These are phyloP conservation scores for Morinoia aosen DNA, from an alignment of 2,888 invertebrate genomes.

Conservation along the genomic window DNA sequence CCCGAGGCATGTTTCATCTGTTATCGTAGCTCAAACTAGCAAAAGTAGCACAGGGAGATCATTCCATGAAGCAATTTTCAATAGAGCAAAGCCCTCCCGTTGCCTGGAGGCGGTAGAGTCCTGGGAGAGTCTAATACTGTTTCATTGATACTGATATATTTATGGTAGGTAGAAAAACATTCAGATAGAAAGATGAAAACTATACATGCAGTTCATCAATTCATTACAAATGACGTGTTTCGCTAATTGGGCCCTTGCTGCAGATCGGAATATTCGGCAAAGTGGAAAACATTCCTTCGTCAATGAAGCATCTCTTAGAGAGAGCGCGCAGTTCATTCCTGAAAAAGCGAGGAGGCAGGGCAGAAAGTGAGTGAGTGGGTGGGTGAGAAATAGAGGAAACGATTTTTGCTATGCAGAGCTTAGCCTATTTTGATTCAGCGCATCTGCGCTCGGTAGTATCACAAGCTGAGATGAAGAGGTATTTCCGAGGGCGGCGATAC, in stretches of 20 bases:
- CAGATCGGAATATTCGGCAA: background rate
- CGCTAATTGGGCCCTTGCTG: background rate
- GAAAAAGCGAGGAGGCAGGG: background rate
- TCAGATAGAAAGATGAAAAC: constrained; percentile 2
- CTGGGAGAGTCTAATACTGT: background rate
- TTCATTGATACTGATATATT: background rate
- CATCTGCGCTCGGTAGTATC: background rate
- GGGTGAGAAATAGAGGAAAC: background rate
- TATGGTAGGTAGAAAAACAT: background rate
- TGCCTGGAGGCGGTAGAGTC: background rate
- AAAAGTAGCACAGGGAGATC: background rate
- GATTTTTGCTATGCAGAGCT: background rate
- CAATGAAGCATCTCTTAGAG: background rate
- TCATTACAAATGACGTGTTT: background rate
- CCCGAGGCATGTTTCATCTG: background rate
- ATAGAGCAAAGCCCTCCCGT: background rate
- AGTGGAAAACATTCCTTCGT: background rate
- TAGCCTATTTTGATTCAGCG: background rate
- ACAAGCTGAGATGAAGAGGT: background rate
- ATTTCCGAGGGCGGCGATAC: too few relatives aligned
- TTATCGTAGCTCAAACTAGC: background rate
- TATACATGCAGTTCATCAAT: background rate
- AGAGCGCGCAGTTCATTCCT: background rate
- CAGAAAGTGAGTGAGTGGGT: background rate
- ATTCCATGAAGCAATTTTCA: background rate